Evolutionary conservation across 1,140 invertebrate species (phyloP).

Genomic region (Agrilus planipennis): DNA sequence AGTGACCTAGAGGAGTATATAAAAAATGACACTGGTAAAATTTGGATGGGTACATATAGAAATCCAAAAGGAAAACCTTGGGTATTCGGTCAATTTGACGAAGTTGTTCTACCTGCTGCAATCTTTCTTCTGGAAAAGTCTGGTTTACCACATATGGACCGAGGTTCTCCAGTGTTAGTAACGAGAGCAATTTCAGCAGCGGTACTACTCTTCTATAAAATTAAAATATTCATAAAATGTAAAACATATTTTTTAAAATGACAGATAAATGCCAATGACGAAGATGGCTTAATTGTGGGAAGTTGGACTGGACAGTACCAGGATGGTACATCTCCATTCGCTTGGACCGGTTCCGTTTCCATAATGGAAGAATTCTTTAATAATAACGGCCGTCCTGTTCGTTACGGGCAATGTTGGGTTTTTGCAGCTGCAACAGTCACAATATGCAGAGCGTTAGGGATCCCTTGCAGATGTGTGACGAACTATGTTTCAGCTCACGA

Average conservation of each 20-base stretch:
- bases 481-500: conserved; percentile 72
- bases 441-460: conserved; percentile 47
- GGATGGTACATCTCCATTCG: conserved; percentile 50
- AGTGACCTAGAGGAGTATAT: conserved; percentile 56
- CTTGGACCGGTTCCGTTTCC: conserved; percentile 57
- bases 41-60: conserved; percentile 59
- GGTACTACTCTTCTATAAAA: conserved; percentile 36
- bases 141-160: conserved; percentile 45
- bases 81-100: conserved; percentile 66
- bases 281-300: conserved; percentile 56
- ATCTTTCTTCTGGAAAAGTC: conserved; percentile 51
- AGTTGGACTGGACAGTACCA: conserved; percentile 61
- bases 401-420: conserved; percentile 76
- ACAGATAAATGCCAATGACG: conserved; percentile 48
- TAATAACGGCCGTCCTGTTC: conserved; percentile 51
- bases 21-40: conserved; percentile 61
- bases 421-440: conserved; percentile 61
- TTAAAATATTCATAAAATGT: conserved; percentile 3
- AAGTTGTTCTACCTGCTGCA: conserved; percentile 49
- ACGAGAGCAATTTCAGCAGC: conserved; percentile 56
- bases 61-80: conserved; percentile 54
- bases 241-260: conserved; percentile 10
- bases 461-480: conserved; percentile 60
- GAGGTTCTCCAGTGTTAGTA: conserved; percentile 56
- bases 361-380: conserved; percentile 56